Conservation (phyloP, 2,797 vertebrate species). For the Selene dorsalis region DNA sequence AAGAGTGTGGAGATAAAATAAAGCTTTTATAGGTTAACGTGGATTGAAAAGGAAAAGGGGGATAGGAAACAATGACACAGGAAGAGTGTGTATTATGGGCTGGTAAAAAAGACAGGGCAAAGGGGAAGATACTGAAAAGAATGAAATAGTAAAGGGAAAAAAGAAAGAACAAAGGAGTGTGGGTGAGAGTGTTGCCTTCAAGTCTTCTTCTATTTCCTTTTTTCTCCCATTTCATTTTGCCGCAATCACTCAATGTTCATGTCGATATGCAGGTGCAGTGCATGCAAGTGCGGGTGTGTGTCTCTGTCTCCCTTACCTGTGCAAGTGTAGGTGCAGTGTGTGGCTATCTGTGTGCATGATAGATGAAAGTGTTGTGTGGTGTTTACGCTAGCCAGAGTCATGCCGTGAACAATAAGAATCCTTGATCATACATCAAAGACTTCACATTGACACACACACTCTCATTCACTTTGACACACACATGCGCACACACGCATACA, state of each 20-base stretch:
- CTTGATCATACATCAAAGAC: conserved; percentile 80
- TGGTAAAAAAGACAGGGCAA: not conserved
- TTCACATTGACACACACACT: conserved; percentile 52
- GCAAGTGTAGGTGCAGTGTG: conserved; percentile 45
- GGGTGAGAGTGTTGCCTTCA: conserved; percentile 15
- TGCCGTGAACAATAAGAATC: conserved; percentile 78
- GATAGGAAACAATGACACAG: conserved; percentile 38
- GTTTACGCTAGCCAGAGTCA: conserved; percentile 70
- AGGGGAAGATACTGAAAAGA: conserved; percentile 18
- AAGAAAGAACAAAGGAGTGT: conserved; percentile 25
- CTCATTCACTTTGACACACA: conserved; percentile 3
- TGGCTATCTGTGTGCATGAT: conserved; percentile 54
- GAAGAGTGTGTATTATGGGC: conserved; percentile 31
- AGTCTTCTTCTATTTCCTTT: conserved; percentile 14
- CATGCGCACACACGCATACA: not conserved
- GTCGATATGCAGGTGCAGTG: not conserved
- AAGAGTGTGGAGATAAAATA: conserved; percentile 64
- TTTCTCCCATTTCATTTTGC: conserved; percentile 42
- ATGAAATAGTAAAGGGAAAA: conserved; percentile 36
- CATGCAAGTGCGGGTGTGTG: conserved; percentile 8
- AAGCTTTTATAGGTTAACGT: conserved; percentile 74
- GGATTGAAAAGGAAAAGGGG: conserved; percentile 47
- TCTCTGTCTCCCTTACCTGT: conserved; percentile 10
- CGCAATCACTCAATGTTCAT: conserved; percentile 35
- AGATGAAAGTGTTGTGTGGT: conserved; percentile 74